Evolutionary conservation across 2,888 invertebrate species (phyloP), one percentile per base, ranked within the genome.

Genomic region (Protonemura montana): DNA sequence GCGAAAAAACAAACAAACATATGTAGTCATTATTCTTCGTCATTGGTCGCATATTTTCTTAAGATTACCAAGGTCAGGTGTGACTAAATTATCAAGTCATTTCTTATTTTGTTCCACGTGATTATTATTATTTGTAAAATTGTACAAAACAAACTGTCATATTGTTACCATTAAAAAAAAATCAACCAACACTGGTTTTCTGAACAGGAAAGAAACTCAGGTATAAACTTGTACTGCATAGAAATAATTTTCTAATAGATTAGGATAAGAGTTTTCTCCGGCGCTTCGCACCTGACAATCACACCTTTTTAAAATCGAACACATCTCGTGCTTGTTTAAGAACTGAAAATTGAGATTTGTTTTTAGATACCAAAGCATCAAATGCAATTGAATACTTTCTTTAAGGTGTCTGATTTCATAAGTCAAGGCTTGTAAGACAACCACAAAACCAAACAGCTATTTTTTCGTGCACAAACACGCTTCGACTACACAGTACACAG

Each of bases 171-270:
- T 41, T 30, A 16, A 41, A 85, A 25, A 86, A 41, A 27, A 16
- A 81, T 26, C 84, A 16, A 81, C 29, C 84, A 82, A 81, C 28
- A 86, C 77, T 26, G 26, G 35, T 27, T 1, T 86, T 41, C 29
- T 86, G 26, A 80, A 78, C 16, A 78, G 28, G n/a, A 28, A 41
- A 77, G 27, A 85, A 21, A 78, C 28, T 29, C 42, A 5, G 80
- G 21, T 82, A 82, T 76, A 87, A 35, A 35, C 35, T 35, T 35
- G 35, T 35, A 35, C 35, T 35, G 35, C 35, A 10, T 35, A 6
- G 35, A 35, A 35, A 35, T 35, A 6, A 35, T 10, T 3, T 35
- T 3, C 10, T 10, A 35, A 35, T 35, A 35, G 3, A 35, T n/a
- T n/a, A n/a, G n/a, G n/a, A n/a, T n/a, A n/a, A n/a, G n/a, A n/a